phyloP scores from a whole-genome alignment of 2,888 invertebrate species.

The Lasioglossum leucozonium region DNA sequence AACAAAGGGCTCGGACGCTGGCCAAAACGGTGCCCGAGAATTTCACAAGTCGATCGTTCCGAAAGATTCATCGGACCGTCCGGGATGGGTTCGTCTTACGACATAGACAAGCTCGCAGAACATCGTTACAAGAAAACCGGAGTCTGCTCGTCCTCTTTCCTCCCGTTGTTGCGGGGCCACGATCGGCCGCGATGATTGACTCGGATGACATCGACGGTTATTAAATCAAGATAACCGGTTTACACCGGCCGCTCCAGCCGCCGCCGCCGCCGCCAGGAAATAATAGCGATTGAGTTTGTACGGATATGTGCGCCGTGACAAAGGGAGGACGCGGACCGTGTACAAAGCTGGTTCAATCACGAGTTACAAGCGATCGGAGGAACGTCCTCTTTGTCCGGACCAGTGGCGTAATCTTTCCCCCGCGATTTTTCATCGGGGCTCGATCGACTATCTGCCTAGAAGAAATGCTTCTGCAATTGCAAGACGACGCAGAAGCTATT shows the following conservation, averaged over 20 bases:
- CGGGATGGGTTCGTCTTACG: constrained; percentile 13
- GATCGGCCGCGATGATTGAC: constrained; percentile 35
- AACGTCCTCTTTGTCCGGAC: constrained; percentile 60
- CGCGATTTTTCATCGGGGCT: background rate
- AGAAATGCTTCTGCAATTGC: background rate
- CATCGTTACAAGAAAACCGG: constrained; percentile 25
- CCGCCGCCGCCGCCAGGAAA: constrained; percentile 55
- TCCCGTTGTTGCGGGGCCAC: constrained; percentile 16
- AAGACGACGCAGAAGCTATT: background rate
- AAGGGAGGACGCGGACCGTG: constrained; percentile 64
- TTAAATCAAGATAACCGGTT: constrained; percentile 78
- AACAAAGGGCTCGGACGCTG: background rate
- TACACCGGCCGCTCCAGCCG: constrained; percentile 41
- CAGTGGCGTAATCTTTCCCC: constrained; percentile 69
- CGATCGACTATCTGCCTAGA: background rate
- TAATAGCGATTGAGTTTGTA: constrained; percentile 72
- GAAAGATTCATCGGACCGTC: constrained; percentile 2
- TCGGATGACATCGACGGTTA: constrained; percentile 78
- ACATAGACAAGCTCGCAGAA: constrained; percentile 27
- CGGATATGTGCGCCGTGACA: constrained; percentile 72
- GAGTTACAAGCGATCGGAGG: constrained; percentile 70
- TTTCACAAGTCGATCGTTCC: constrained; percentile 10
- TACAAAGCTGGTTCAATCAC: constrained; percentile 72
- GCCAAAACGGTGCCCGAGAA: constrained; percentile 3
- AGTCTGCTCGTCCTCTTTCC: constrained; percentile 24